These are phyloP conservation scores for Sceliomorpha sp. DNA, from an alignment of 2,888 invertebrate species.

Conservation along the genomic window DNA sequence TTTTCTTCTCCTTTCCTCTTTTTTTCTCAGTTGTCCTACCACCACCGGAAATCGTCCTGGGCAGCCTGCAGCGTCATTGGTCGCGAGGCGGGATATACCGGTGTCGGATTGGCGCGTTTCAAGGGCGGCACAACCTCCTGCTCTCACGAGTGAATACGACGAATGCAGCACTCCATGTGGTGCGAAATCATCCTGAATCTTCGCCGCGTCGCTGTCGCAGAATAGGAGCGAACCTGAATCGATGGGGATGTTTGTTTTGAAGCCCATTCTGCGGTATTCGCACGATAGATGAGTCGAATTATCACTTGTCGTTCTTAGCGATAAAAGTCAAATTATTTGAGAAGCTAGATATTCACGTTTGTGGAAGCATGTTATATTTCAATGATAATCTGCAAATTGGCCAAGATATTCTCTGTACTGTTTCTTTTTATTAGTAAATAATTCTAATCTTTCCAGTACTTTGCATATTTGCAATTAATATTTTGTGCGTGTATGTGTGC, in stretches of 20 bases:
- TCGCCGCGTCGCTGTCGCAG: conserved; percentile 7
- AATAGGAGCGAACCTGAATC: conserved; percentile 9
- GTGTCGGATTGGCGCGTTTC: conserved; percentile 58
- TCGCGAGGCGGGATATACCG: conserved; percentile 57
- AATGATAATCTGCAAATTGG: too few relatives aligned
- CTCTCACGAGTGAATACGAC: conserved; percentile 53
- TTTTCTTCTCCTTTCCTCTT: conserved; percentile 37
- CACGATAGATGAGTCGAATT: conserved; percentile 9
- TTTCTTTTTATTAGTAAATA: too few relatives aligned
- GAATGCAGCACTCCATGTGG: conserved; percentile 2
- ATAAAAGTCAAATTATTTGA: too few relatives aligned
- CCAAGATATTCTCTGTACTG: too few relatives aligned
- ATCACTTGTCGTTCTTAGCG: too few relatives aligned
- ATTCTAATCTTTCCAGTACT: too few relatives aligned
- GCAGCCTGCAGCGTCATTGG: conserved; percentile 50
- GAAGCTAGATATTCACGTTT: too few relatives aligned
- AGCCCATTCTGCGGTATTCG: conserved; percentile 14
- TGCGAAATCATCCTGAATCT: conserved; percentile 53
- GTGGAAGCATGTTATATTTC: too few relatives aligned
- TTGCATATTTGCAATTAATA: too few relatives aligned
- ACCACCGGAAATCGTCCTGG: conserved; percentile 46
- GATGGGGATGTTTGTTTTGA: conserved; percentile 17
- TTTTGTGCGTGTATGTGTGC: too few relatives aligned
- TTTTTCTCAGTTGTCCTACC: conserved; percentile 30
- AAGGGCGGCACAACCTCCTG: conserved; percentile 71